Base-by-base conservation (phyloP, 2,113 vertebrate genomes). In the Scomber japonicus region DNA sequence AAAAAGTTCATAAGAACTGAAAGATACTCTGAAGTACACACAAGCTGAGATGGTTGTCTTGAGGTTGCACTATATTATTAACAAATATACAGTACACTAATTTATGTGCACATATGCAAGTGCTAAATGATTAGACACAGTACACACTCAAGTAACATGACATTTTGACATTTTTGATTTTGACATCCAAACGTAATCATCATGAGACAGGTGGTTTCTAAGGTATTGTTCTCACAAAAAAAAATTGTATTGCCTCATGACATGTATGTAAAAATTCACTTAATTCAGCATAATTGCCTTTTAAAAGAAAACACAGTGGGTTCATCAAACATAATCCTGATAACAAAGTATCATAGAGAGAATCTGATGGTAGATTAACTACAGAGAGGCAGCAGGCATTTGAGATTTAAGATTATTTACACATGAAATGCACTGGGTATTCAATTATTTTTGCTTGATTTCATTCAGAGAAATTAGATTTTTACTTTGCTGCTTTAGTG, bases 381-480 rank as follows among this genome's bases (percentile, higher is more conserved):
- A 64, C 86, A 73, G 73, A 89, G 73, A 60, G 65, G 48, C 57
- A 69, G 59, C 46, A 78, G 66, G 76, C 78, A 78, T 92, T 79
- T 75, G 53, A 86, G 66, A 83, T 79, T 80, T 54, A 49, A 62
- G 71, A 93, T 90, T 88, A 92, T 88, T 90, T 89, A 79, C 84
- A 84, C 86, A 80, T 89, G 78, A 89, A 89, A 84, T 40, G 73
- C 53, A 15, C 46, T 45, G 65, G 75, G 59, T 74, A 83, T 80
- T 84, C 75, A 86, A 88, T 92, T 89, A 85, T 91, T 92, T 87
- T 82, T 88, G 89, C 89, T 92, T 93, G 88, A 91, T 92, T 92
- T 91, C 82, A 92, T 94, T 93, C 75, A 30, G 68, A 79, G 64
- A 93, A 93, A 92, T 93, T 90, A 83, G 77, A 92, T 92, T 93